These are phyloP conservation scores for Sigmodon hispidus DNA, from an alignment of 2,113 vertebrate genomes.

Conservation along the genomic window DNA sequence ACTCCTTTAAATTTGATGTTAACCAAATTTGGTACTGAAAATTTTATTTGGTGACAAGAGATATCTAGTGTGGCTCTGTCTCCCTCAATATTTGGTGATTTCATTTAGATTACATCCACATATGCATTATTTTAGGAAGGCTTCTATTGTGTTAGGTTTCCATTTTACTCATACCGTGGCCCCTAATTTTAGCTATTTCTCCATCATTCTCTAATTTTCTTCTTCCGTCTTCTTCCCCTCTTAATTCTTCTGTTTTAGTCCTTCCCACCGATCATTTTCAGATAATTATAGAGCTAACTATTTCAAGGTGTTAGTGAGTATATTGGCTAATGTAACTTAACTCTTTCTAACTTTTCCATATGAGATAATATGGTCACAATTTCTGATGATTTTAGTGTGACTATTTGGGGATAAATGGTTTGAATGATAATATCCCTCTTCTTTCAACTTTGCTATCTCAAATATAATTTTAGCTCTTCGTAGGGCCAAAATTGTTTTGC, in stretches of 20 bases:
- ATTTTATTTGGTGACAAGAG: background rate
- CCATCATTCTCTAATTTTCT: background rate
- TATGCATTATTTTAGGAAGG: background rate
- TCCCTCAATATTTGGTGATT: background rate
- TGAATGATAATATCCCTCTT: background rate
- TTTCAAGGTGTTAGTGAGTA: background rate
- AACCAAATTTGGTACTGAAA: rapidly evolving
- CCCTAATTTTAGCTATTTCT: background rate
- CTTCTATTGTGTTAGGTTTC: background rate
- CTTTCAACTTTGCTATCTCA: background rate
- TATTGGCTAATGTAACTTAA: background rate
- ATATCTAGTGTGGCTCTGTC: background rate
- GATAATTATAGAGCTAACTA: background rate
- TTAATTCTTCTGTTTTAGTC: background rate
- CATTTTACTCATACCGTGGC: background rate
- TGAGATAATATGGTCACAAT: background rate
- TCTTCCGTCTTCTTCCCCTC: background rate
- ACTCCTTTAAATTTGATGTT: background rate
- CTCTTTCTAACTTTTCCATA: background rate
- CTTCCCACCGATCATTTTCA: background rate
- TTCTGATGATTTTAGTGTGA: background rate
- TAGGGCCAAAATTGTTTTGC: background rate
- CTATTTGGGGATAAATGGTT: background rate
- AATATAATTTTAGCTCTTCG: background rate
- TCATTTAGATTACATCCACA: background rate